These are phyloP conservation scores for Catonia carolina DNA, from an alignment of 2,888 invertebrate genomes.

Conservation along the genomic window DNA sequence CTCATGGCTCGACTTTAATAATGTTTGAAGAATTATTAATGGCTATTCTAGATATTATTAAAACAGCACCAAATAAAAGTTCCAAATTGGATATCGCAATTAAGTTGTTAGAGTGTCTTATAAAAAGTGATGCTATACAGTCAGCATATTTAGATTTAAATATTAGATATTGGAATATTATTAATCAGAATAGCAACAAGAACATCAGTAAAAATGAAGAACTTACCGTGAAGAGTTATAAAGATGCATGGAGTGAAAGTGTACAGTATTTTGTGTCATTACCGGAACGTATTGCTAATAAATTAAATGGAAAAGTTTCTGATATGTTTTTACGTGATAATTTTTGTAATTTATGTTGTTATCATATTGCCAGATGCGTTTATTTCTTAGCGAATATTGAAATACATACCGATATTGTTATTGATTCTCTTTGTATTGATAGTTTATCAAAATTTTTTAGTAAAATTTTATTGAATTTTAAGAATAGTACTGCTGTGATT, in stretches of 20 bases:
- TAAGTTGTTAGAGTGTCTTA: constrained; percentile 45
- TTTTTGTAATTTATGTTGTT: constrained; percentile 53
- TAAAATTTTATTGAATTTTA: constrained; percentile 54
- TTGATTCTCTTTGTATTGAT: constrained; percentile 41
- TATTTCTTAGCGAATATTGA: constrained; percentile 50
- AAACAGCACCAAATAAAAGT: constrained; percentile 39
- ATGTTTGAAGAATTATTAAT: constrained; percentile 46
- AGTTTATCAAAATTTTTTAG: constrained; percentile 49
- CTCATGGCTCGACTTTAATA: constrained; percentile 46
- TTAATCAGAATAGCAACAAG: not conserved
- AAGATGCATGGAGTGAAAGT: constrained; percentile 46
- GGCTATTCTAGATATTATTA: constrained; percentile 47
- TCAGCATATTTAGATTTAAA: constrained; percentile 44
- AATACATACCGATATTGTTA: constrained; percentile 33
- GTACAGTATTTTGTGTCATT: constrained; percentile 59
- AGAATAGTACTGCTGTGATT: constrained; percentile 46
- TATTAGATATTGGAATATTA: not conserved
- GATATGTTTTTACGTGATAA: constrained; percentile 51
- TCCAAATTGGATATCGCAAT: constrained; percentile 42
- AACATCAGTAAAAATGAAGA: constrained; percentile 17
- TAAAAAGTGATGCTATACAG: constrained; percentile 53
- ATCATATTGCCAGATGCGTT: constrained; percentile 54
- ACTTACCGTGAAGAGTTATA: constrained; percentile 14
- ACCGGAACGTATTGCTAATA: constrained; percentile 65
- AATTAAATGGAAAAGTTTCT: constrained; percentile 49